Conservation (phyloP, 1,140 invertebrate species). For the Leptinotarsa defecta region DNA sequence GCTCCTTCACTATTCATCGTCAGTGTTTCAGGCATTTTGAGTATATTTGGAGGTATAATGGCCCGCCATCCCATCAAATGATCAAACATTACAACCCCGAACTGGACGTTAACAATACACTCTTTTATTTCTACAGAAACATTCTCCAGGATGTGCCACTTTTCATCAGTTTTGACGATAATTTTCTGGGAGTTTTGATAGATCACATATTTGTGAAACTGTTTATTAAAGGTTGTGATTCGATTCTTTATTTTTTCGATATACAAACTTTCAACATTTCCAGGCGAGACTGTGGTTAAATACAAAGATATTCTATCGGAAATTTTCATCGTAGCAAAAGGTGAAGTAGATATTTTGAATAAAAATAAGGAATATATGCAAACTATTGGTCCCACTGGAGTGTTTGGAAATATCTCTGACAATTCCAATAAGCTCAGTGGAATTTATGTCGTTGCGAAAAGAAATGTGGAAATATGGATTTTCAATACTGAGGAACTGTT, state of each 20-base stretch:
- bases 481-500: conserved; percentile 13
- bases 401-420: conserved; percentile 17
- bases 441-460: conserved; percentile 16
- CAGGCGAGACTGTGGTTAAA: conserved; percentile 12
- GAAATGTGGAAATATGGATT: conserved; percentile 22
- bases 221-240: conserved; percentile 12
- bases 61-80: not conserved
- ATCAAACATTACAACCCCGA: not conserved
- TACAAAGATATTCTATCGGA: conserved; percentile 19
- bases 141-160: conserved; percentile 9
- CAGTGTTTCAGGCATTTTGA: conserved; percentile 11
- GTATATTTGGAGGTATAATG: not conserved
- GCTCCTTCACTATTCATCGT: not conserved
- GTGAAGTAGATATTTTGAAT: conserved; percentile 19
- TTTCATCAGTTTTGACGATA: not conserved
- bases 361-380: not conserved
- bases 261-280: not conserved
- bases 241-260: not conserved
- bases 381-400: conserved; percentile 2
- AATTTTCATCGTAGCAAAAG: conserved; percentile 18
- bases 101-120: not conserved
- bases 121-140: not conserved
- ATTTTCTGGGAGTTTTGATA: not conserved
- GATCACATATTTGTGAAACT: not conserved
- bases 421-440: not conserved